Evolutionary conservation across 1,140 invertebrate genomes (phyloP).

Genomic region (Hylyphantes graminicola): DNA sequence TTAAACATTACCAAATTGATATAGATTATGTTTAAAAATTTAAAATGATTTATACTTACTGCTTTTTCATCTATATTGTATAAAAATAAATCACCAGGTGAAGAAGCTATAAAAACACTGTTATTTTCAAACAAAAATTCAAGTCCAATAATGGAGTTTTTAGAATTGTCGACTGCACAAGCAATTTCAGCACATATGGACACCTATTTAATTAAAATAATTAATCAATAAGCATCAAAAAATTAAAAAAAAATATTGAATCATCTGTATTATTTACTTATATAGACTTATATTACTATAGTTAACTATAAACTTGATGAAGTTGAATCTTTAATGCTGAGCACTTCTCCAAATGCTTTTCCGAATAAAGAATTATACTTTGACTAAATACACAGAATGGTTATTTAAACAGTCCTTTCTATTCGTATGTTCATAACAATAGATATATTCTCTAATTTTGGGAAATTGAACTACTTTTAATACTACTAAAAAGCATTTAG

Average conservation of each 20-base stretch:
- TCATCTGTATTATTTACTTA: neutral
- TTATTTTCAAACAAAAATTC: slow-evolving; percentile 49
- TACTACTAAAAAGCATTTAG: no score
- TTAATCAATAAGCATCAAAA: neutral
- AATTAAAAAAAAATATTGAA: neutral
- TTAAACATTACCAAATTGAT: neutral
- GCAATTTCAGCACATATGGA: slow-evolving; percentile 2
- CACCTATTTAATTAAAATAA: slow-evolving; percentile 1
- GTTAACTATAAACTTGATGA: no score
- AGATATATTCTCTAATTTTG: no score
- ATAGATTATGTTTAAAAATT: neutral
- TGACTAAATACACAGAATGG: no score
- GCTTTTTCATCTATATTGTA: slow-evolving; percentile 35
- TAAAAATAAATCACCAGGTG: slow-evolving; percentile 29
- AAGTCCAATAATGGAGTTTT: slow-evolving; percentile 18
- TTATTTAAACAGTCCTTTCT: no score
- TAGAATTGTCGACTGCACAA: neutral
- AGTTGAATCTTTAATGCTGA: no score
- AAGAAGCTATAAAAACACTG: slow-evolving; percentile 31
- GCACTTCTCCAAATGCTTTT: no score
- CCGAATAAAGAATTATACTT: no score
- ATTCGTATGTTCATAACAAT: no score
- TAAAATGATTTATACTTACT: slow-evolving; percentile 2
- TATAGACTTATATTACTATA: no score
- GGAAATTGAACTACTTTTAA: no score